Conservation (phyloP, 2,113 vertebrate genomes). For the Pseudopodoces humilis region DNA sequence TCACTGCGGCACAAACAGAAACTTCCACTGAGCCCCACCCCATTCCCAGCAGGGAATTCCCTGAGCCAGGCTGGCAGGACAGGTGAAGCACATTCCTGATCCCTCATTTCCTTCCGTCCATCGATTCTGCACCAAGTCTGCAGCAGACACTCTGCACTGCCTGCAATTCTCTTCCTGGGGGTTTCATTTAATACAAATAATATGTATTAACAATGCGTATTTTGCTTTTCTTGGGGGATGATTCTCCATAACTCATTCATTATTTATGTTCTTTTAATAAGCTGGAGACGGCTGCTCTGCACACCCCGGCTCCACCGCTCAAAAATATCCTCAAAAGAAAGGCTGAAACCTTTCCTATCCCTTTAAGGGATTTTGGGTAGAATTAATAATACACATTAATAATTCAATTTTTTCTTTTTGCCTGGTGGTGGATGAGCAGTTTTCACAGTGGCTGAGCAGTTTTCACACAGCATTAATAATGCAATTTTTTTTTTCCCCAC, state of each 20-base stretch:
- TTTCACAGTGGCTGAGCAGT: constrained; percentile 45
- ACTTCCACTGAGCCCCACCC: not conserved
- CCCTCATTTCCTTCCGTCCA: not conserved
- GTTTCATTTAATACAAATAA: not conserved
- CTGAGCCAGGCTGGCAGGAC: not conserved
- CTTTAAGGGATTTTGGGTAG: constrained; percentile 42
- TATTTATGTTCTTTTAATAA: not conserved
- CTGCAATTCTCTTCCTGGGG: not conserved
- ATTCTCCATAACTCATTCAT: not conserved
- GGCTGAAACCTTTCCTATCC: constrained; percentile 1
- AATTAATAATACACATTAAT: constrained; percentile 58
- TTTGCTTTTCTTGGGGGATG: not conserved
- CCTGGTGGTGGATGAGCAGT: constrained; percentile 26
- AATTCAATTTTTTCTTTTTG: constrained; percentile 45
- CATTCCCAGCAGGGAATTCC: not conserved
- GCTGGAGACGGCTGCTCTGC: not conserved
- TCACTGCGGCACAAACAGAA: not conserved
- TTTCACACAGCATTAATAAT: constrained; percentile 44
- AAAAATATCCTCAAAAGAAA: not conserved
- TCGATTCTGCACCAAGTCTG: not conserved
- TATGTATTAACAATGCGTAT: not conserved
- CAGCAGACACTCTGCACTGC: not conserved
- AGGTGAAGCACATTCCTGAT: not conserved
- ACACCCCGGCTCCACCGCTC: not conserved
- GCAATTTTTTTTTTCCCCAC: not conserved